Conservation (phyloP, 2,888 invertebrate genomes). For the Geotrupes spiniger region DNA sequence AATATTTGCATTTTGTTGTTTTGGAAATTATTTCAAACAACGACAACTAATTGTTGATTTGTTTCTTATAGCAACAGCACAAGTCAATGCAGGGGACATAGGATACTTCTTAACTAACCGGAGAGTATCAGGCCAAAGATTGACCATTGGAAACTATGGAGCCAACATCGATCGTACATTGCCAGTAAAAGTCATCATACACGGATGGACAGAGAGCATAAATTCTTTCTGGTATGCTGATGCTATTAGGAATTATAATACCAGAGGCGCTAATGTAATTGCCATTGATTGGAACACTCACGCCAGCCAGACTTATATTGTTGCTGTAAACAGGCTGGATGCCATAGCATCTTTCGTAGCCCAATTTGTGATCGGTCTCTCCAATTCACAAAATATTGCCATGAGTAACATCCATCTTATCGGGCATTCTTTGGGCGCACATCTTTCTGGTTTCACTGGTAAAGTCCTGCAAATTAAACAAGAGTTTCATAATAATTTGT, state of each 20-base stretch:
- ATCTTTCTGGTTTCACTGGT: constrained; percentile 18
- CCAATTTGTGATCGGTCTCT: constrained; percentile 7
- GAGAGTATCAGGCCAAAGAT: constrained; percentile 1
- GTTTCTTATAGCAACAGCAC: too few species aligned
- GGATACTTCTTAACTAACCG: constrained; percentile 11
- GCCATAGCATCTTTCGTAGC: constrained; percentile 12
- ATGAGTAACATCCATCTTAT: constrained; percentile 8
- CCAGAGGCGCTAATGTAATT: constrained; percentile 10
- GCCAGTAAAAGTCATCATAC: constrained; percentile 11
- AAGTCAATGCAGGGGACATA: too few species aligned
- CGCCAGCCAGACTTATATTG: constrained; percentile 7
- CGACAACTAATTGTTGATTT: too few species aligned
- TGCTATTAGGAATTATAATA: constrained; percentile 5
- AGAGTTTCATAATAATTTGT: neutral
- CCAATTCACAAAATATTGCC: constrained; percentile 11
- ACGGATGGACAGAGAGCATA: constrained; percentile 16
- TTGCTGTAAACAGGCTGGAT: constrained; percentile 7
- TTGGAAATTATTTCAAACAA: too few species aligned
- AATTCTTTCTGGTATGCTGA: constrained; percentile 15
- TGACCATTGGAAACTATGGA: constrained; percentile 11
- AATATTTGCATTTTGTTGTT: too few species aligned
- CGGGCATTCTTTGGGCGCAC: constrained; percentile 16
- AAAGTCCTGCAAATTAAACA: neutral
- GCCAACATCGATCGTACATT: constrained; percentile 8
- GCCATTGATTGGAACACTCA: constrained; percentile 15